Evolutionary conservation across 2,888 invertebrate species (phyloP).

Genomic region (Leucophenga maculata): DNA sequence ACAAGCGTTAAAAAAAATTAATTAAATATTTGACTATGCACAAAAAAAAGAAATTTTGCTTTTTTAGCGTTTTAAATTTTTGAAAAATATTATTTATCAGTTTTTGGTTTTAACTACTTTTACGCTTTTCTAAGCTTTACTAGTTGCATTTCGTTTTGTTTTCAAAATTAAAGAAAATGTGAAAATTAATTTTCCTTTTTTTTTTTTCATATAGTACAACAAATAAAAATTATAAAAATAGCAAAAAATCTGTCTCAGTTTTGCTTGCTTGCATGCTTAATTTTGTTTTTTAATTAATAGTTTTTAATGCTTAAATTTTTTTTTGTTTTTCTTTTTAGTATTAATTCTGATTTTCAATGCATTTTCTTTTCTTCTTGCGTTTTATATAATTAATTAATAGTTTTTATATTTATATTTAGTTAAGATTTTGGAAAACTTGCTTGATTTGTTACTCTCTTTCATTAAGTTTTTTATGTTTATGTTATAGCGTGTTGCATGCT

Average conservation of each 20-base stretch:
- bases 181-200: conserved; percentile 5
- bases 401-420: background rate
- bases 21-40: conserved; percentile 7
- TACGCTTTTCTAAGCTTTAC: conserved; percentile 6
- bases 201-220: background rate
- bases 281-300: background rate
- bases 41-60: background rate
- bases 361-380: conserved; percentile 2
- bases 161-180: conserved; percentile 14
- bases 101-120: conserved; percentile 22
- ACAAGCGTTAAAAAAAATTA: background rate
- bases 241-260: background rate
- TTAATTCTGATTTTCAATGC: background rate
- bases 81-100: conserved; percentile 18
- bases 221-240: conserved; percentile 17
- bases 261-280: too few relatives aligned
- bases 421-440: conserved; percentile 13
- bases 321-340: background rate
- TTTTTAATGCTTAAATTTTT: background rate
- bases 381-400: conserved; percentile 1
- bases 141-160: conserved; percentile 7
- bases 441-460: background rate
- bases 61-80: conserved; percentile 30
- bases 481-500: background rate
- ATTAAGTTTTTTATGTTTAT: background rate